Conservation (phyloP, 2,888 invertebrate species). For the Leistus spinibarbis region DNA sequence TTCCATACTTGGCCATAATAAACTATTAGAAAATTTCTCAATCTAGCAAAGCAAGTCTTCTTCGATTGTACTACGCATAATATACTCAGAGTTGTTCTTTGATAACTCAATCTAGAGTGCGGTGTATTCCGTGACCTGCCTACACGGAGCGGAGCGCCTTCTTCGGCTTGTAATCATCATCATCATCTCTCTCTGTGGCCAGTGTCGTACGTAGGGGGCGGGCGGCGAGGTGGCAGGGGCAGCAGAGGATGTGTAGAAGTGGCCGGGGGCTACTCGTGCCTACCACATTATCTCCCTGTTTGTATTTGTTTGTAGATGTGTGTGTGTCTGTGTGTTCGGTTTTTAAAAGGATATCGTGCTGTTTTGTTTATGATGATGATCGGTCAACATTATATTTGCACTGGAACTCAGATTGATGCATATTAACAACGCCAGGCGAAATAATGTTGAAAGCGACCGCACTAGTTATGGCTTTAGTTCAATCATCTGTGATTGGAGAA, state of each 20-base stretch:
- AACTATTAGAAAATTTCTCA: not conserved
- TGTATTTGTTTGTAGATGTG: not conserved
- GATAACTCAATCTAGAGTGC: constrained; percentile 27
- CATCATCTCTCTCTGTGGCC: constrained; percentile 15
- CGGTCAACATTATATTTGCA: not conserved
- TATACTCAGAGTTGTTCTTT: not conserved
- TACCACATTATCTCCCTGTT: not conserved
- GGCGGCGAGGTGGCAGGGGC: not conserved
- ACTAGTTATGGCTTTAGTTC: not conserved
- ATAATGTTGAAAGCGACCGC: not conserved
- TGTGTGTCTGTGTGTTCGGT: not conserved
- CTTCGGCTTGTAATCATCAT: constrained; percentile 28
- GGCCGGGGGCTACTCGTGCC: constrained; percentile 1
- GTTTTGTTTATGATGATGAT: not conserved
- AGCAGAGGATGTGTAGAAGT: not conserved
- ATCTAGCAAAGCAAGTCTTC: not conserved
- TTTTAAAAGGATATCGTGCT: not conserved
- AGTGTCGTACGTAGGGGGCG: not conserved
- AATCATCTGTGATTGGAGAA: not conserved
- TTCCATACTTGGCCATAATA: not conserved
- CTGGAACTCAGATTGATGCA: not conserved
- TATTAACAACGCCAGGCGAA: not conserved
- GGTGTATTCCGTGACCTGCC: constrained; percentile 23
- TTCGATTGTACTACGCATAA: not conserved
- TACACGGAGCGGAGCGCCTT: constrained; percentile 13